Conservation (phyloP, 2,888 invertebrate genomes). For the Drosophila buzzatii region DNA sequence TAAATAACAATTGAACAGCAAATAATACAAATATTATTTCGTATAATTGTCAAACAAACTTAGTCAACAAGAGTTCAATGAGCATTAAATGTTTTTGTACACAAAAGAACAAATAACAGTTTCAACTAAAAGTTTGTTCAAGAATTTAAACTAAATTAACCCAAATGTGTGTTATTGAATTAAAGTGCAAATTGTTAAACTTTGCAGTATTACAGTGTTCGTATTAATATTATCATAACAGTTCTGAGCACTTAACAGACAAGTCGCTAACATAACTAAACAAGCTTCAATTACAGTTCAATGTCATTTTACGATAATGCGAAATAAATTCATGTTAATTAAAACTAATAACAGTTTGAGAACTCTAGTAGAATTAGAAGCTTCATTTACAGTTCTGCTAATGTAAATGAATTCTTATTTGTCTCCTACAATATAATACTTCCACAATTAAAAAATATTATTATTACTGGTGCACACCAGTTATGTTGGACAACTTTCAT, state of each 20-base stretch:
- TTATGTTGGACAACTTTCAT: background rate
- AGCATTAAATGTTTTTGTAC: background rate
- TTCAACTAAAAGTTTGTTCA: background rate
- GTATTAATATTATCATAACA: background rate
- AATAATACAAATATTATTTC: slow-evolving; percentile 18
- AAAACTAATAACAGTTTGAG: background rate
- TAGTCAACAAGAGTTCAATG: background rate
- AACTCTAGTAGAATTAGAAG: background rate
- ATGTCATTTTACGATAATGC: background rate
- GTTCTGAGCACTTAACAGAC: background rate
- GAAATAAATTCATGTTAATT: background rate
- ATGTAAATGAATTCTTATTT: background rate
- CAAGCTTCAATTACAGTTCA: background rate
- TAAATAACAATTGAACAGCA: slow-evolving; percentile 17
- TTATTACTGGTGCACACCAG: background rate
- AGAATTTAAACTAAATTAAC: background rate
- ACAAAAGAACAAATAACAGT: background rate
- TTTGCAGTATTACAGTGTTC: background rate
- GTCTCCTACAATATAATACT: background rate
- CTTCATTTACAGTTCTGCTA: background rate
- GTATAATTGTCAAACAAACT: background rate
- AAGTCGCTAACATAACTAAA: background rate
- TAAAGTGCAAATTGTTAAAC: background rate
- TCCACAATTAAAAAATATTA: background rate
- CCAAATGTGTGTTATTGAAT: background rate